Percentiles rank a stretch among this genome's conserved stretches.
Conservation (phyloP, 2,797 vertebrate species). For the Pangasius larnaudii region DNA sequence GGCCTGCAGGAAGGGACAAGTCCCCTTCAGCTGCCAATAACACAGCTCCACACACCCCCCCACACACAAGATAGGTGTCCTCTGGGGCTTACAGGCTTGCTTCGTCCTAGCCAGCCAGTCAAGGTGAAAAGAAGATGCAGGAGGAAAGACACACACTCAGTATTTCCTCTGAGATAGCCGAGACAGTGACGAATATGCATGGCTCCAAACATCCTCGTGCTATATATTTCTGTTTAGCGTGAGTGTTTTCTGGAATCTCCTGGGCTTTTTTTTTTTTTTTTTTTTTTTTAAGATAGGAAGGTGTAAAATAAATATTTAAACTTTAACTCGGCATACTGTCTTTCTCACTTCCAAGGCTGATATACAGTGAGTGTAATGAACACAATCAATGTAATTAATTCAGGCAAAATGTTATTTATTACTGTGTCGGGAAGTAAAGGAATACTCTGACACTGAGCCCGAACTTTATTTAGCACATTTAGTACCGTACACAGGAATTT, state of each 20-base stretch:
- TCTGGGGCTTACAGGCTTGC: conserved; percentile 47
- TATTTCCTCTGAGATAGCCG: conserved; percentile 5
- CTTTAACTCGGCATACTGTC: not conserved
- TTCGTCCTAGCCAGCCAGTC: conserved; percentile 49
- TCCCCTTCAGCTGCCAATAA: conserved; percentile 52
- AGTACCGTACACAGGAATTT: not conserved
- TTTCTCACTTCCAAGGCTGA: not conserved
- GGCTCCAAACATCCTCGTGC: conserved; percentile 17
- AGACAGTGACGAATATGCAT: conserved; percentile 49
- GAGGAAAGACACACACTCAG: not conserved
- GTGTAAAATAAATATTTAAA: not conserved
- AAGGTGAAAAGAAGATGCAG: conserved; percentile 52
- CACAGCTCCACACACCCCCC: conserved; percentile 21
- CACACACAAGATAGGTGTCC: conserved; percentile 37
- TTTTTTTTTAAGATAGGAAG: not conserved
- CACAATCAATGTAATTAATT: no score
- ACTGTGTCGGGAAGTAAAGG: no score
- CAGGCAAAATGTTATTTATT: not conserved
- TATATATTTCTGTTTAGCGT: not conserved
- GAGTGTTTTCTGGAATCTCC: not conserved
- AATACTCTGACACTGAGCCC: no score
- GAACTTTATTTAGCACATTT: not conserved
- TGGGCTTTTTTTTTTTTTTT: not conserved
- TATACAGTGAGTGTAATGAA: not conserved
- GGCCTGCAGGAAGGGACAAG: conserved; percentile 49